These are phyloP conservation scores for Numenius phaeopus DNA, from an alignment of 2,797 vertebrate species.

Conservation along the genomic window DNA sequence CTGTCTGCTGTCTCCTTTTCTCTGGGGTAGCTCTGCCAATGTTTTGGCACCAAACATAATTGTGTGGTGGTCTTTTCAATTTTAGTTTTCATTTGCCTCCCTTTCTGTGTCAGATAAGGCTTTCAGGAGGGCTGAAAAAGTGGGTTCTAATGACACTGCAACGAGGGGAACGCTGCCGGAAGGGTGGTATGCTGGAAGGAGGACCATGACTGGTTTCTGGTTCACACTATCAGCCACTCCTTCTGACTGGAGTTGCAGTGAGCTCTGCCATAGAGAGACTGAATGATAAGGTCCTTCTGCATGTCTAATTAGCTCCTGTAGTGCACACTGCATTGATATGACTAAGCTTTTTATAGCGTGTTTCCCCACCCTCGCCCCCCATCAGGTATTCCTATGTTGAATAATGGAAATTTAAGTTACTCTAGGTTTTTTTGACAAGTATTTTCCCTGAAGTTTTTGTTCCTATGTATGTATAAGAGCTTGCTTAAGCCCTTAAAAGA, in stretches of 20 bases:
- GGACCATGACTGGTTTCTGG: not conserved
- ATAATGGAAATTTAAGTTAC: not conserved
- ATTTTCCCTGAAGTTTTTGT: not conserved
- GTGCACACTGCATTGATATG: not conserved
- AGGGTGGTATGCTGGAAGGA: not conserved
- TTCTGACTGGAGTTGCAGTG: not conserved
- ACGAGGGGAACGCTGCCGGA: rapidly evolving
- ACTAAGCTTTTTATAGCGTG: not conserved
- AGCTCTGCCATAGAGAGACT: not conserved
- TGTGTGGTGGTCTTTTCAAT: not conserved
- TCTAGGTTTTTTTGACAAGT: not conserved
- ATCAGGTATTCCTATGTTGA: not conserved
- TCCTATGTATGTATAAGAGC: not conserved
- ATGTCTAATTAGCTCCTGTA: not conserved
- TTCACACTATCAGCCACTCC: not conserved
- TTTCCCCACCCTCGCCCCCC: not conserved
- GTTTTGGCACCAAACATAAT: not conserved
- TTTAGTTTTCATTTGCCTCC: not conserved
- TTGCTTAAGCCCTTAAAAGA: not conserved
- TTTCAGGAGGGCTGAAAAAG: not conserved
- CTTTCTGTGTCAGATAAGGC: not conserved
- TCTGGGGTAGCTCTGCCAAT: not conserved
- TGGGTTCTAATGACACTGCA: not conserved
- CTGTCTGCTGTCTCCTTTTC: not conserved
- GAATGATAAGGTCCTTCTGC: not conserved